Evolutionary conservation across 1,140 invertebrate species (phyloP), one percentile per base, ranked within the genome.

Genomic region (Cardiocondyla obscurior): DNA sequence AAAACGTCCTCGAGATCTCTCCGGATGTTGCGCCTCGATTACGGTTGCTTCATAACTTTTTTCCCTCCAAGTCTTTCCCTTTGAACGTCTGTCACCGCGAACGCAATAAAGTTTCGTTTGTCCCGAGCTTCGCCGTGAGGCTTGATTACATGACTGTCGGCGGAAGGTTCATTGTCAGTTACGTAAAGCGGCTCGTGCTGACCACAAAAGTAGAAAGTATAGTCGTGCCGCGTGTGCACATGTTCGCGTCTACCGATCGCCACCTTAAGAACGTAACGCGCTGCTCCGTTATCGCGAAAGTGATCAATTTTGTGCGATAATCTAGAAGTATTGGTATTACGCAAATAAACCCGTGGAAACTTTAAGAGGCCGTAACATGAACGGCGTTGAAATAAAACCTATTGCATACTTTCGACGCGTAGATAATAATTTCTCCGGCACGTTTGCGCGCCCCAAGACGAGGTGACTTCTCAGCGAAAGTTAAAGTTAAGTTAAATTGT

Each of bases 161-260:
- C 36, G 79, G 74, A 84, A 87, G 85, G 89, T 92, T 92, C 90
- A 91, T 91, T 91, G 88, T 82, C 91, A 91, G 90, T 91, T 91
- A 90, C 83, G 87, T 90, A 92, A 91, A 90, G 6, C 39, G 39
- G 28, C 49, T n/a, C 44, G 33, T n/a, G 22, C 58, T 55, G 73
- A 58, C 51, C 73, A 33, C 74, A 36, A 53, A 49, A 84, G 39
- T 55, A 36, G 85, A 87, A 82, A 86, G 82, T 69, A 69, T 25
- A n/a, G 7, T 49, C 30, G 8, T 49, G 39, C 30, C 22, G 79
- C 22, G 25, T 39, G 55, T 14, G 28, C 28, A 36, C 36, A 73
- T n/a, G 44, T 53, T 36, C 46, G 16, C n/a, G 46, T 39, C 5
- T 12, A 33, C 8, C 16, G 73, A 51, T 64, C 25, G 28, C n/a